Percentiles rank a stretch among this genome's conserved stretches.
These are phyloP conservation scores for Beroe ovata DNA, from an alignment of 37 sponge, comb jelly and placozoan genomes.

Conservation along the genomic window DNA sequence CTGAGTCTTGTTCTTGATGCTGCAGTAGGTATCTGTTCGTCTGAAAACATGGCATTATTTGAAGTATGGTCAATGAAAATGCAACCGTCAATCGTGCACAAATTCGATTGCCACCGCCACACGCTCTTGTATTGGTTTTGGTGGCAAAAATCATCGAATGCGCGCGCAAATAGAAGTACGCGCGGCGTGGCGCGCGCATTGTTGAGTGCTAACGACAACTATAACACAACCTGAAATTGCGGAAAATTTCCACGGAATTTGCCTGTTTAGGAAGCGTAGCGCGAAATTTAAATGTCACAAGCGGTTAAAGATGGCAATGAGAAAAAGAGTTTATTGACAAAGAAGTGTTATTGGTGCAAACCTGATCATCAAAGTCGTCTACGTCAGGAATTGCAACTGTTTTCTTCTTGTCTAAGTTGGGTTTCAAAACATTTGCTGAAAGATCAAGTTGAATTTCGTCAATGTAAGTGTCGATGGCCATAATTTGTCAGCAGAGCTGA, in stretches of 20 bases:
- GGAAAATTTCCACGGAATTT: neutral
- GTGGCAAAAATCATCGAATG: too few relatives aligned
- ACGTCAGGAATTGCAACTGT: slow-evolving; percentile 83
- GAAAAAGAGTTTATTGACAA: too few relatives aligned
- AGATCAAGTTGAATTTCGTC: neutral
- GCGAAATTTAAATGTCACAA: neutral
- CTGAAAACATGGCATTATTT: too few relatives aligned
- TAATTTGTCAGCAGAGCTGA: too few relatives aligned
- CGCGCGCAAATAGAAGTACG: neutral
- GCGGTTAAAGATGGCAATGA: too few relatives aligned
- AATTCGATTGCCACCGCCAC: too few relatives aligned
- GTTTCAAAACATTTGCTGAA: slow-evolving; percentile 83
- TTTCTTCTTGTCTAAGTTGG: slow-evolving; percentile 87
- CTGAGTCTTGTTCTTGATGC: slow-evolving; percentile 55
- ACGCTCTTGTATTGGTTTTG: too few relatives aligned
- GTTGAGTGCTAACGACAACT: neutral
- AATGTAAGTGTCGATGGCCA: too few relatives aligned
- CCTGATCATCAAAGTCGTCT: slow-evolving; percentile 73
- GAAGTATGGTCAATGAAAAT: too few relatives aligned
- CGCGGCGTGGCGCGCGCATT: neutral
- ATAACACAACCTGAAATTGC: neutral
- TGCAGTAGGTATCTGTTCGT: slow-evolving; percentile 53
- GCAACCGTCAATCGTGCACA: too few relatives aligned
- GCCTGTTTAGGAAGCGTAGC: neutral
- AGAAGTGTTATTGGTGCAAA: too few relatives aligned